Base-by-base conservation (phyloP, 1,140 invertebrate species). In the Trachelipus rathkii region DNA sequence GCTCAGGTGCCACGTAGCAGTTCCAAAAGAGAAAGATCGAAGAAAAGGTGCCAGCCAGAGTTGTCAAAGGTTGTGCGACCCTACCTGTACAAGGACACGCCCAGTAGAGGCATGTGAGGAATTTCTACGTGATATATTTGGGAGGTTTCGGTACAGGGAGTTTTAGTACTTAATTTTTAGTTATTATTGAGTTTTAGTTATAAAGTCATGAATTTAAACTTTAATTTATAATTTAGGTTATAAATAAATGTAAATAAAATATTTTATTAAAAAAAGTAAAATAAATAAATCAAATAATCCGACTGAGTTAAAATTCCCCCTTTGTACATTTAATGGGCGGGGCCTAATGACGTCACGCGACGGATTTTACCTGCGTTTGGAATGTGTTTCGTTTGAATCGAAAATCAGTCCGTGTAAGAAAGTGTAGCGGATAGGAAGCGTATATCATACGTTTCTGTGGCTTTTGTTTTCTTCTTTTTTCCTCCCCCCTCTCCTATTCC, bases 401-500 rank as follows among this genome's bases (percentile, higher is more conserved):
- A 19, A 60, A 60, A 60, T 8, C 50, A 60, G 50, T 60, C 50
- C 50, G 50, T 60, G 50, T 60, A 60, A 60, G 50, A 60, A 60
- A 19, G 50, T 60, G 50, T 4, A 60, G 50, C 50, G 19, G 50
- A 60, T 60, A 60, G 50, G 50, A 60, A 60, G 50, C 50, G 50
- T 60, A 4, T 19, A 6, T 33, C 33, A 33, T 4, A 60, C 50
- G 50, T 60, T 60, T 60, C 50, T 60, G 50, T 60, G 50, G 50
- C 50, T 60, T 60, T 60, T 60, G 50, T 60, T 60, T 60, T 60
- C 50, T 60, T 60, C 50, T 60, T 60, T 60, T 60, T 19, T 19
- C 19, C 50, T 19, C 50, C 50, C 50, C 50, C 50, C 50, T 60
- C 50, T 60, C 50, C 50, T 60, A 60, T 60, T 60, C 50, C 50